phyloP scores from a whole-genome alignment of 2,113 vertebrate species.

The Ibidorhyncha struthersii region DNA sequence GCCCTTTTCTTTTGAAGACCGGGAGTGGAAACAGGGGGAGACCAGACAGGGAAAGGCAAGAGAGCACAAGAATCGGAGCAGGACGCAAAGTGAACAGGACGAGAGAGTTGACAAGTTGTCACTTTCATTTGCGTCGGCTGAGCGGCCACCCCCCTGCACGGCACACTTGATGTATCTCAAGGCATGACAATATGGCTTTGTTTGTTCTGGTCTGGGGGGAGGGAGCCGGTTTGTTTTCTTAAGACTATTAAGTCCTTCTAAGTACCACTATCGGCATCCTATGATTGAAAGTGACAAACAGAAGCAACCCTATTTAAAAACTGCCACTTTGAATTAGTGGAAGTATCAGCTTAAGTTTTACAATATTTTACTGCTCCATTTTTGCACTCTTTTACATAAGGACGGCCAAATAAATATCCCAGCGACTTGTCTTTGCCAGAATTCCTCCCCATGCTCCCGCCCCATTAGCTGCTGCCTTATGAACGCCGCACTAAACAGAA shows the following conservation, averaged over 20 bases:
- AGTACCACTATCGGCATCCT: conserved; percentile 69
- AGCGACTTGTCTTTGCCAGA: conserved; percentile 19
- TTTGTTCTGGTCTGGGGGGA: conserved; percentile 48
- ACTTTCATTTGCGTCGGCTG: conserved; percentile 16
- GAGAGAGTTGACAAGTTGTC: conserved; percentile 70
- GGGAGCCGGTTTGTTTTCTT: conserved; percentile 72
- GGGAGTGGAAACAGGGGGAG: background rate
- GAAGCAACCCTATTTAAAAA: conserved; percentile 74
- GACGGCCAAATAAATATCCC: conserved; percentile 19
- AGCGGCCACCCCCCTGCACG: background rate
- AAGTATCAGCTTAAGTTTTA: conserved; percentile 69
- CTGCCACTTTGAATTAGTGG: conserved; percentile 78
- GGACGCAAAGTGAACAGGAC: conserved; percentile 66
- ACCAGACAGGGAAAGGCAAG: conserved; percentile 48
- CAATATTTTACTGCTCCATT: conserved; percentile 61
- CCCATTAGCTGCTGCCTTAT: conserved; percentile 74
- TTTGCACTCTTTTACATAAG: conserved; percentile 58
- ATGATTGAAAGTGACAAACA: conserved; percentile 81
- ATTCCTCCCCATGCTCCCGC: conserved; percentile 63
- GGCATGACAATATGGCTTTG: conserved; percentile 60
- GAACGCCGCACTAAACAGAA: conserved; percentile 59
- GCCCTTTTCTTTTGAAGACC: conserved; percentile 33
- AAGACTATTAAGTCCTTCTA: conserved; percentile 77
- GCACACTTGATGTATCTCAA: conserved; percentile 63
- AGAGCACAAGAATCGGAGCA: background rate